Percentiles rank a stretch among this genome's conserved stretches.
Evolutionary conservation across 92 coral and sea anemone genomes (phyloP).

Genomic region (Porites rus): DNA sequence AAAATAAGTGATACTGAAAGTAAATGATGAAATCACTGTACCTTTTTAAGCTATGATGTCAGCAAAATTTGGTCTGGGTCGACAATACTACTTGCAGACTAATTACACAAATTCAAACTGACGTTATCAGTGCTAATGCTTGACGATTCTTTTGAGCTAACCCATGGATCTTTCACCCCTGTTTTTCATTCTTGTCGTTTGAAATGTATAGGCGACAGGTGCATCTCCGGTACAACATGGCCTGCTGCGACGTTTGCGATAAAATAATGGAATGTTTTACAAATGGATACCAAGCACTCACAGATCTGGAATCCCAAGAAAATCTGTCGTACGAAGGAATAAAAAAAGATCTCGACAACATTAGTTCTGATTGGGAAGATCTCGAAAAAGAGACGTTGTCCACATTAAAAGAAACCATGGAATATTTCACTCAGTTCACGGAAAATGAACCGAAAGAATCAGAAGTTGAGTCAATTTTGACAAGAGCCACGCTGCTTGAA

Average conservation of each 20-base stretch:
- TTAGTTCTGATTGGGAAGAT: conserved; percentile 6
- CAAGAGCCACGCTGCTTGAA: neutral
- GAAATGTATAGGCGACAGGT: neutral
- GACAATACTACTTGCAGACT: no score
- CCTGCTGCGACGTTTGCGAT: neutral
- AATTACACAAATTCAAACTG: no score
- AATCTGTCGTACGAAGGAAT: neutral
- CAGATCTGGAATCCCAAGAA: conserved; percentile 6
- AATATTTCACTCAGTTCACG: conserved; percentile 12
- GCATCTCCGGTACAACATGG: neutral
- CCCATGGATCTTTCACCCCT: no score
- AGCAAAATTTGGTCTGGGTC: no score
- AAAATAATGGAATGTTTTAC: neutral
- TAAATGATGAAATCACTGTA: no score
- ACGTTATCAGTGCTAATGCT: no score
- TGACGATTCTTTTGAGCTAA: no score
- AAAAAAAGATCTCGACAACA: neutral
- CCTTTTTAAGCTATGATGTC: no score
- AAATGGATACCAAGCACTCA: neutral
- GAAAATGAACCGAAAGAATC: conserved; percentile 8
- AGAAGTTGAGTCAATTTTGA: neutral
- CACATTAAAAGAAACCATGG: conserved; percentile 9
- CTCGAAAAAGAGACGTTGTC: conserved; percentile 7
- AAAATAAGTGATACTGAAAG: no score
- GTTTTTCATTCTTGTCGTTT: neutral